Base-by-base conservation (phyloP, 2,888 invertebrate species). In the Eledona agricola region DNA sequence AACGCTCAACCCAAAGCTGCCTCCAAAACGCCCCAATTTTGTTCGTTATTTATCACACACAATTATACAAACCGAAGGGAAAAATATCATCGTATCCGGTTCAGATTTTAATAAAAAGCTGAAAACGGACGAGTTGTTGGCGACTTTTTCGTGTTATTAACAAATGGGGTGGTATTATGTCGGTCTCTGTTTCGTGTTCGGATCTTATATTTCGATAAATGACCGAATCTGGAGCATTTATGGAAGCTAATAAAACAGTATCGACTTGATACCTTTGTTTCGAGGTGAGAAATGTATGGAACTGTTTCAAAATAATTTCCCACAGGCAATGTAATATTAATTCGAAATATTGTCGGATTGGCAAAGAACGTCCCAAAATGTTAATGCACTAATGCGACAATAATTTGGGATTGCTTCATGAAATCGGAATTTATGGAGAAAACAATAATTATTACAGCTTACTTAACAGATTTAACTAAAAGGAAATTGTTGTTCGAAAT, bases 311-410 rank as follows among this genome's bases (percentile, higher is more conserved):
- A 51, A 51, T 51, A 51, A 51, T 51, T 51, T 51, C 51, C 51
- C 51, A 43, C 22, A 43, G 51, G 51, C 51, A 23, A 51, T 45
- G 40, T 46, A 52, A 46, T 52, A 52, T 46, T 52, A 52, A 52
- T 52, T 46, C 40, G 38, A 38, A 31, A 46, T 34, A 52, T 38
- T 40, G 26, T 6, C 11, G 13, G 3, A 38, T 12, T 20, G n/a
- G n/a, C n/a, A n/a, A n/a, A n/a, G n/a, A n/a, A n/a, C n/a, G n/a
- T n/a, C n/a, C n/a, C n/a, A n/a, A n/a, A n/a, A n/a, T n/a, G n/a
- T n/a, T n/a, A n/a, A n/a, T n/a, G n/a, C n/a, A n/a, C n/a, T n/a
- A n/a, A n/a, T n/a, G n/a, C n/a, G n/a, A n/a, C n/a, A n/a, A n/a
- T n/a, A n/a, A n/a, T n/a, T n/a, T n/a, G n/a, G n/a, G n/a, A n/a